Base-by-base conservation (phyloP, 2,888 invertebrate genomes). In the Plebejus melissa region DNA sequence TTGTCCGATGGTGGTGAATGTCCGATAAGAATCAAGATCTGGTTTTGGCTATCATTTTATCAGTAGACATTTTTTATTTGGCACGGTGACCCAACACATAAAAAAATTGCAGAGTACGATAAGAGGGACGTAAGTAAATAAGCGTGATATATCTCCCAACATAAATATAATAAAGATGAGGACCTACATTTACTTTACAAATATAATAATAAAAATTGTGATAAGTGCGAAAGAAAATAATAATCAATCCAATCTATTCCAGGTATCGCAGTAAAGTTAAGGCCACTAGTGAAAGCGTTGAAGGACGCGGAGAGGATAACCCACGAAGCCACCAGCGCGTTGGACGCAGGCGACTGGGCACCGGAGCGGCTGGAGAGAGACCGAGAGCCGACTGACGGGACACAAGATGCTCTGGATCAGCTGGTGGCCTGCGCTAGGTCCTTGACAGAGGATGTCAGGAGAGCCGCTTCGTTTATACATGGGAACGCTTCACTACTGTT, bases 401-500 rank as follows among this genome's bases (percentile, higher is more conserved):
- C 95, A 78, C 96, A 96, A 28, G 98, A 98, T 87, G 97, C 97
- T 58, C 92, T 99, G 65, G 98, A 98, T 88, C 97, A 98, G 87
- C 94, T 99, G 77, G 96, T 98, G 79, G 96, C 97, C 11, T 97
- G 98, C 84, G 96, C 98, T 22, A 95, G 97, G 84, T 97, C 97
- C 9, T 94, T 99, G 46, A 97, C 97, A 0, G 97, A 97, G 87
- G 98, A 98, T 89, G 97, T 98, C 60, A 94, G 98, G 80, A 97
- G 97, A 86, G 96, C 98, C 22, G 96, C 98, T 28, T 98, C 98
- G 16, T 97, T 98, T 85, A 98, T 98, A 82, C 98, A 97, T 90
- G 97, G 97, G 77, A 97, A 97, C 86, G 96, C 96, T 69, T 96
- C 96, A 77, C 89, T 96, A 76, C 91, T 97, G 1, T 98, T 96